A percentile compares a stretch with the other conserved stretches of the same genome.
phyloP scores from a whole-genome alignment of 2,888 invertebrate species.

The Meliscaeva auricollis region DNA sequence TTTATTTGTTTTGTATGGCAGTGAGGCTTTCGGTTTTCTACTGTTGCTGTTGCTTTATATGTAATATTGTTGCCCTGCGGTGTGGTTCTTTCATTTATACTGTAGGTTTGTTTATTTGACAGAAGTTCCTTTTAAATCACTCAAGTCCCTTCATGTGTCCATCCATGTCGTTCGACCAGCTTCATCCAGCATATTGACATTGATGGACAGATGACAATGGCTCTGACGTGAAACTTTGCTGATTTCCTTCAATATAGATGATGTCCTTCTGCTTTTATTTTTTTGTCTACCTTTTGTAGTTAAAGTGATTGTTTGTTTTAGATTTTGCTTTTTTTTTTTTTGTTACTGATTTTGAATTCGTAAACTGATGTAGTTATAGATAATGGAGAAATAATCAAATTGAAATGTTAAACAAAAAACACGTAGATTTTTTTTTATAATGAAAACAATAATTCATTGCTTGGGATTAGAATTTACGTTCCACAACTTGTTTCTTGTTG shows the following conservation, averaged over 20 bases:
- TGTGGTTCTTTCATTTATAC: conserved; percentile 62
- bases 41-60: too few species aligned
- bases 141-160: conserved; percentile 76
- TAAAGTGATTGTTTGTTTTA: conserved; percentile 11
- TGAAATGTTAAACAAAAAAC: too few species aligned
- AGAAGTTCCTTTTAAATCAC: conserved; percentile 77
- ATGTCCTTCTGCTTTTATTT: conserved; percentile 30
- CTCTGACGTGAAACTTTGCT: conserved; percentile 66
- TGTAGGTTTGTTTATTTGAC: conserved; percentile 71
- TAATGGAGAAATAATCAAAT: conserved; percentile 15
- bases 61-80: conserved; percentile 36
- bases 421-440: too few species aligned
- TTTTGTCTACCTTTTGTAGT: not conserved
- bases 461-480: too few species aligned
- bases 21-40: too few species aligned
- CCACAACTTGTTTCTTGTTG: too few species aligned
- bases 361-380: not conserved
- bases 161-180: conserved; percentile 60
- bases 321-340: not conserved
- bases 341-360: not conserved
- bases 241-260: conserved; percentile 40
- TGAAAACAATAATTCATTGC: too few species aligned
- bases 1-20: too few species aligned
- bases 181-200: conserved; percentile 65
- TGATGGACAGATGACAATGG: conserved; percentile 75